Evolutionary conservation across 2,888 invertebrate genomes (phyloP).

Genomic region (Eurytoma californica): DNA sequence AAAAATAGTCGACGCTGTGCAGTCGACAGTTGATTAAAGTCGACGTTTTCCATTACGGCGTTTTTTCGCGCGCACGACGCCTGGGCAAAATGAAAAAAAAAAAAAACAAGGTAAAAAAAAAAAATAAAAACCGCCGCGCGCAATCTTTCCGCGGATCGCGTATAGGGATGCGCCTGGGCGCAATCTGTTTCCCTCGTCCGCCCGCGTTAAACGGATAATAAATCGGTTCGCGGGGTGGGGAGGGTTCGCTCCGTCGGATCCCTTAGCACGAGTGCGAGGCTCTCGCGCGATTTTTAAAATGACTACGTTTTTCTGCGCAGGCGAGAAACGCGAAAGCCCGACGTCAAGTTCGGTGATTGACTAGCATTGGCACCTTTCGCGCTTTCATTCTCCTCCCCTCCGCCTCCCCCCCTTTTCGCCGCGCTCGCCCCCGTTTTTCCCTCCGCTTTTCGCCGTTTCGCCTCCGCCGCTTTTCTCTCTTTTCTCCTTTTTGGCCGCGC

Average conservation of each 20-base stretch:
- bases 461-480: not conserved
- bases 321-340: slow-evolving; percentile 19
- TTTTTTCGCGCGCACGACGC: slow-evolving; percentile 24
- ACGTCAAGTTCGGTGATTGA: slow-evolving; percentile 48
- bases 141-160: slow-evolving; percentile 48
- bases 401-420: not conserved
- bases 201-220: slow-evolving; percentile 53
- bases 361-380: slow-evolving; percentile 35
- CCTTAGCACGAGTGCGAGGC: slow-evolving; percentile 32
- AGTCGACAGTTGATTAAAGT: slow-evolving; percentile 52
- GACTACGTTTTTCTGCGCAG: slow-evolving; percentile 46
- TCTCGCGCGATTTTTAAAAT: slow-evolving; percentile 46
- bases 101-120: too few species aligned
- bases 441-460: slow-evolving; percentile 3
- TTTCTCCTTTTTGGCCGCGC: not conserved
- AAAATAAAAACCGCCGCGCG: slow-evolving; percentile 26
- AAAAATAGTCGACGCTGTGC: slow-evolving; percentile 2
- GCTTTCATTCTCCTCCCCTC: slow-evolving; percentile 27
- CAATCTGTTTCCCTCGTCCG: slow-evolving; percentile 21
- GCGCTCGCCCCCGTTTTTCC: not conserved
- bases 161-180: slow-evolving; percentile 1
- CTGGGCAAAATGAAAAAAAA: too few species aligned
- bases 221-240: slow-evolving; percentile 40
- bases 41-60: slow-evolving; percentile 55
- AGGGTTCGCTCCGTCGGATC: slow-evolving; percentile 12